These are phyloP conservation scores for Muscicapa comitata DNA, from an alignment of 2,797 vertebrate species.

Conservation along the genomic window DNA sequence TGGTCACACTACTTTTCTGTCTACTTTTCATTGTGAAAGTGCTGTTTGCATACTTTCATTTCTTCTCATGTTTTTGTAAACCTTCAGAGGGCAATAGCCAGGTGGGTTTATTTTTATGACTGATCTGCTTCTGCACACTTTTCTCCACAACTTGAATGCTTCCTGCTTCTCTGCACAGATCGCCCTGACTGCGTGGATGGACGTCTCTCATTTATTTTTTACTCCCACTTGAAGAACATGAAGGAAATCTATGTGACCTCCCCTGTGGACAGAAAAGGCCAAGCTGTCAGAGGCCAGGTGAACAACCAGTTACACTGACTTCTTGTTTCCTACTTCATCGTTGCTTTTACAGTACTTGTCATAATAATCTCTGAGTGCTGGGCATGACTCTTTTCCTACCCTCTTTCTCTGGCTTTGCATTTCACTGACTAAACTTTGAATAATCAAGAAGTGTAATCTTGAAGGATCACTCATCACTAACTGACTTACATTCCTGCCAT, in stretches of 20 bases:
- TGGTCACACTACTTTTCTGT: not conserved
- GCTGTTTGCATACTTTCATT: not conserved
- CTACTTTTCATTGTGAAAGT: not conserved
- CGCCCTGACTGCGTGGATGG: conserved; percentile 90
- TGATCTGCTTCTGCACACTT: not conserved
- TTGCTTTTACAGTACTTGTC: not conserved
- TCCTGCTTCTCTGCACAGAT: conserved; percentile 73
- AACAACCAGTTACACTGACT: not conserved
- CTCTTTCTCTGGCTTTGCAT: not conserved
- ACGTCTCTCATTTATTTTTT: conserved; percentile 89
- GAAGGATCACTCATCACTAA: not conserved
- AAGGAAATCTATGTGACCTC: conserved; percentile 92
- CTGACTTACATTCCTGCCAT: not conserved
- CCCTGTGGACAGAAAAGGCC: conserved; percentile 70
- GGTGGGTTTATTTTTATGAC: not conserved
- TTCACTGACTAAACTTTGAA: not conserved
- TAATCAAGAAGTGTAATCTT: not conserved
- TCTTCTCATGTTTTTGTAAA: not conserved
- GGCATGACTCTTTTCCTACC: not conserved
- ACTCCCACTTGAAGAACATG: conserved; percentile 91
- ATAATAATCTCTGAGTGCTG: not conserved
- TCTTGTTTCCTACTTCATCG: not conserved
- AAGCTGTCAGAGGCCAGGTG: conserved; percentile 91
- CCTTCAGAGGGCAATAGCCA: not conserved
- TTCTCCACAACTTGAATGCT: not conserved